A percentile compares a stretch with the other conserved stretches of the same genome.
Evolutionary conservation across 2,797 vertebrate species (phyloP).

Genomic region (Amniataba percoides): DNA sequence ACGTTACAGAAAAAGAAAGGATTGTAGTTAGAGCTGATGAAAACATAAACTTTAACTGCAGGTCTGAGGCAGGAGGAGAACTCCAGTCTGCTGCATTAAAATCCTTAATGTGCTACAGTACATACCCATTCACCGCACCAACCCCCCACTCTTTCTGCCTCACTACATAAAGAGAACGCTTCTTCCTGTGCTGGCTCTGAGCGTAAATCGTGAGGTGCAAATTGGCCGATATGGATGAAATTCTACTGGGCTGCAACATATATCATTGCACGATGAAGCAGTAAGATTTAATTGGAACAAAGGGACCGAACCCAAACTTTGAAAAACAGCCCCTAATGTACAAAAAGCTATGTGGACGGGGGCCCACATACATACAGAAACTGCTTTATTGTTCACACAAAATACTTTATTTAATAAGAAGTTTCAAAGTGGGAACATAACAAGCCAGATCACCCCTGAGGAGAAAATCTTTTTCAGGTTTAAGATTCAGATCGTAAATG

Average conservation of each 20-base stretch:
- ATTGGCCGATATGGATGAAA: not conserved
- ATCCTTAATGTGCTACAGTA: not conserved
- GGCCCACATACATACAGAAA: not conserved
- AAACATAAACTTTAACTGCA: not conserved
- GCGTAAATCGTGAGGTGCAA: not conserved
- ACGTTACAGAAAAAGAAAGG: not conserved
- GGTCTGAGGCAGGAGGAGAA: too few species aligned
- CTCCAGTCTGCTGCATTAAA: not conserved
- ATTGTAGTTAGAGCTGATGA: not conserved
- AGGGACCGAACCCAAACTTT: not conserved
- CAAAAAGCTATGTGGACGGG: not conserved
- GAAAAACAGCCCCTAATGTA: not conserved
- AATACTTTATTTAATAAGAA: slow-evolving; percentile 7
- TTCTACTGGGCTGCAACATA: not conserved
- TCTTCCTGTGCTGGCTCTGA: not conserved
- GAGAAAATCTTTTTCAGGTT: slow-evolving; percentile 17
- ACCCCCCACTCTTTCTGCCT: not conserved
- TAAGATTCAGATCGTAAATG: slow-evolving; percentile 30
- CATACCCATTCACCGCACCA: not conserved
- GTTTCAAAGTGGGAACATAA: slow-evolving; percentile 18
- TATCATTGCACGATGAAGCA: not conserved
- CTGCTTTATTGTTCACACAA: not conserved
- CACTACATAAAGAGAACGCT: not conserved
- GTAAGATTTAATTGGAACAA: not conserved
- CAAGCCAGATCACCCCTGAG: not conserved